A percentile compares a stretch with the other conserved stretches of the same genome.
phyloP scores from a whole-genome alignment of 2,113 vertebrate genomes.

The Spilogale gracilis region DNA sequence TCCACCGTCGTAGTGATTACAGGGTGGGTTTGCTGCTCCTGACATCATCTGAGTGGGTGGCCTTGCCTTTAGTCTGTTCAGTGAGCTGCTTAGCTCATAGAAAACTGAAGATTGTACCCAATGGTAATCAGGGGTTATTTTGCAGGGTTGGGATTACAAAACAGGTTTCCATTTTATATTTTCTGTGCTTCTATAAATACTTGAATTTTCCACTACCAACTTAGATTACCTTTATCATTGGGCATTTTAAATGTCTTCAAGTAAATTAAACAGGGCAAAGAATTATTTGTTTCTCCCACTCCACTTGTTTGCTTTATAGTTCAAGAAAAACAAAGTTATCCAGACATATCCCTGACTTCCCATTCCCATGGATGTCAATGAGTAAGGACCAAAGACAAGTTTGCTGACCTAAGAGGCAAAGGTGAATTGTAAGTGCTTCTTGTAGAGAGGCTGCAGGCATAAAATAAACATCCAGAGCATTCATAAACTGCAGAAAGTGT shows the following conservation, averaged over 20 bases:
- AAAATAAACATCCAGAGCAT: background rate
- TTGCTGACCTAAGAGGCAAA: background rate
- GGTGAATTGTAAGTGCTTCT: background rate
- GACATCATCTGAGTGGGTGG: background rate
- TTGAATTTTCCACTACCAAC: background rate
- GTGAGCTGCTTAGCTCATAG: background rate
- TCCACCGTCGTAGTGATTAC: background rate
- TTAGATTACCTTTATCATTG: background rate
- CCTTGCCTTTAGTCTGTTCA: background rate
- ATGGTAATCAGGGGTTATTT: background rate
- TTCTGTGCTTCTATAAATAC: background rate
- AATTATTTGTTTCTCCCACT: background rate
- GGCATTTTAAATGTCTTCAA: constrained; percentile 18
- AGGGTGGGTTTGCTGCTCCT: background rate
- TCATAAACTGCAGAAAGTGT: background rate
- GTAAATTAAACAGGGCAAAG: background rate
- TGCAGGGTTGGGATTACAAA: background rate
- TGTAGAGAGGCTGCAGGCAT: background rate
- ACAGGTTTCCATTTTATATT: background rate
- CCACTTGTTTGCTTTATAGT: background rate
- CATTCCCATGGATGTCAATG: background rate
- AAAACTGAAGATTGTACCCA: background rate
- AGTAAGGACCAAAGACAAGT: background rate
- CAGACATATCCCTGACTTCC: background rate
- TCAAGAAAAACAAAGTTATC: background rate